Conservation (phyloP, 2,888 invertebrate species). For the Apodemia mormo region DNA sequence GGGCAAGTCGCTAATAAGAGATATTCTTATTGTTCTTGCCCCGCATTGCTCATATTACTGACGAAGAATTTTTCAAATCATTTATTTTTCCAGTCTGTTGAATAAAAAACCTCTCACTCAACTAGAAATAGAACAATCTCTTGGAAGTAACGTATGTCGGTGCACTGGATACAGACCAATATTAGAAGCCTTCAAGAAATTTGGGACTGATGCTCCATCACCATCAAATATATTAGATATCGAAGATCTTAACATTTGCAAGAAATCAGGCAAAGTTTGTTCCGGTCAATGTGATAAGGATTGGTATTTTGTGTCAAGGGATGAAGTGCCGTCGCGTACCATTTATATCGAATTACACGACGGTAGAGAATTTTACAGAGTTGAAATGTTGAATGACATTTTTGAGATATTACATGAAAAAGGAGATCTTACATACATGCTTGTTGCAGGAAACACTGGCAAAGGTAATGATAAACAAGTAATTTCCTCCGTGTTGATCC, state of each 20-base stretch:
- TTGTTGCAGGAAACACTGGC: conserved; percentile 89
- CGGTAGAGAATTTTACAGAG: conserved; percentile 75
- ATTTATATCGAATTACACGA: conserved; percentile 57
- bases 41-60: too few species aligned
- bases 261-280: conserved; percentile 39
- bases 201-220: conserved; percentile 82
- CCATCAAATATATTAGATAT: conserved; percentile 64
- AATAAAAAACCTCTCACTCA: conserved; percentile 65
- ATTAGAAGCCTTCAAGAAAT: conserved; percentile 89
- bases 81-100: conserved; percentile 41
- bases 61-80: too few species aligned
- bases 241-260: conserved; percentile 47
- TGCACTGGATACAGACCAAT: conserved; percentile 91
- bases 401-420: conserved; percentile 69
- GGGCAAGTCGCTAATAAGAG: too few species aligned
- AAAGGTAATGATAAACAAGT: conserved; percentile 76
- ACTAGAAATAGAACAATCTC: conserved; percentile 86
- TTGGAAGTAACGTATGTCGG: conserved; percentile 89
- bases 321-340: conserved; percentile 28
- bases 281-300: conserved; percentile 33
- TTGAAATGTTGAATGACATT: conserved; percentile 68
- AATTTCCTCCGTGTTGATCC: too few species aligned
- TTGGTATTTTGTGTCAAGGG: conserved; percentile 47
- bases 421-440: conserved; percentile 74
- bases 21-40: too few species aligned